Percentiles rank a stretch among this genome's conserved stretches.
Evolutionary conservation across 2,888 invertebrate species (phyloP).

Genomic region (Heteropelma amictum): DNA sequence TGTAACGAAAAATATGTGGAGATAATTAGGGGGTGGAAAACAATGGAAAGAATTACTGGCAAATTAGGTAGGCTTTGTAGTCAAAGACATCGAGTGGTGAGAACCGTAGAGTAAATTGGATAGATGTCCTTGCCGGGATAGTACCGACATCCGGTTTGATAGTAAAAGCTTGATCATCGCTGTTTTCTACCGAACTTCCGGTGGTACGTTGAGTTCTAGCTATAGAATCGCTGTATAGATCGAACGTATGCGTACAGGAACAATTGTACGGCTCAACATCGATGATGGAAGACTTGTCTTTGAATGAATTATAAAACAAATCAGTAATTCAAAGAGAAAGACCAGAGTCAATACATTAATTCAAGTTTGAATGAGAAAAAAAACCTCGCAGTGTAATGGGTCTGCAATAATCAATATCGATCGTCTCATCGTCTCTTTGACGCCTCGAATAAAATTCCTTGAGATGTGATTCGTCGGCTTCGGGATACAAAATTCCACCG

Average conservation of each 20-base stretch:
- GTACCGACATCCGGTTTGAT: slow-evolving; percentile 79
- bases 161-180: slow-evolving; percentile 78
- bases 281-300: slow-evolving; percentile 26
- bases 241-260: slow-evolving; percentile 45
- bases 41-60: slow-evolving; percentile 71
- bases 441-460: background rate
- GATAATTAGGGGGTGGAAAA: background rate
- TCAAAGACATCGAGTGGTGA: slow-evolving; percentile 80
- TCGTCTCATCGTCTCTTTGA: slow-evolving; percentile 3
- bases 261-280: slow-evolving; percentile 29
- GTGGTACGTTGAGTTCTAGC: slow-evolving; percentile 63
- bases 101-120: slow-evolving; percentile 79
- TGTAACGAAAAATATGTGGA: too few species aligned
- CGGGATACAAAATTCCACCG: slow-evolving; percentile 44
- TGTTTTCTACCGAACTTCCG: slow-evolving; percentile 64
- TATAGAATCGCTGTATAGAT: slow-evolving; percentile 66
- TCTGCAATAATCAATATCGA: background rate
- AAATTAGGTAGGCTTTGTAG: slow-evolving; percentile 80
- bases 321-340: background rate
- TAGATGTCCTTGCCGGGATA: slow-evolving; percentile 77
- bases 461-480: background rate
- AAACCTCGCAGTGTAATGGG: slow-evolving; percentile 22
- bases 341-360: background rate
- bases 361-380: background rate
- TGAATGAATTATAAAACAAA: background rate